These are phyloP conservation scores for Phrynocephalus forsythii DNA, from an alignment of 2,797 vertebrate species.

Conservation along the genomic window DNA sequence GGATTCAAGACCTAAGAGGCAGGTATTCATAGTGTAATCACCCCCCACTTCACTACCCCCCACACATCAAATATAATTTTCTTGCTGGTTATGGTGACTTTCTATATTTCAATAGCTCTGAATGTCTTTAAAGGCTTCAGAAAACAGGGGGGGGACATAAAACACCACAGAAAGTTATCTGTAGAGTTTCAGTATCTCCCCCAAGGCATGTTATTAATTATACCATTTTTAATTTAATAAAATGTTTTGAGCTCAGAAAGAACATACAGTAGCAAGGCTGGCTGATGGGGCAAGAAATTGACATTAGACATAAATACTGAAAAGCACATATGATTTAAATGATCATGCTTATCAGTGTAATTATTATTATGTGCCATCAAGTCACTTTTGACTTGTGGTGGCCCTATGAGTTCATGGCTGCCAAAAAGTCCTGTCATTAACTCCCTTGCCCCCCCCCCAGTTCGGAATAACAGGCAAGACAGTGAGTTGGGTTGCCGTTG, in stretches of 20 bases:
- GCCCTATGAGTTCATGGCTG: too few species aligned
- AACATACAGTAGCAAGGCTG: rapidly evolving
- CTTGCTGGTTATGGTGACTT: background rate
- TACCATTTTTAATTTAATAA: background rate
- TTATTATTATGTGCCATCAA: too few species aligned
- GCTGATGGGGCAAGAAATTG: background rate
- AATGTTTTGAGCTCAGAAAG: conserved; percentile 3
- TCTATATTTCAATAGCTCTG: background rate
- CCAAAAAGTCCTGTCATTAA: too few species aligned
- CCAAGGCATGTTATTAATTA: background rate
- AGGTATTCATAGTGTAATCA: background rate
- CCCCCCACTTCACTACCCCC: background rate
- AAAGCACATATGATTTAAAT: conserved; percentile 27
- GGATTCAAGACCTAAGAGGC: too few species aligned
- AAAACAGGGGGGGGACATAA: background rate
- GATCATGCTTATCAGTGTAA: background rate
- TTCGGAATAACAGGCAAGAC: too few species aligned
- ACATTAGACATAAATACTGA: background rate
- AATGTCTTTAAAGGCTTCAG: background rate
- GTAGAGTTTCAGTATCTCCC: too few species aligned
- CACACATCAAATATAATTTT: background rate
- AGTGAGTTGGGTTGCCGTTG: too few species aligned
- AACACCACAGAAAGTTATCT: too few species aligned
- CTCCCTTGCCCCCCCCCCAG: too few species aligned
- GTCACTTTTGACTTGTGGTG: too few species aligned